Base-by-base conservation (phyloP, 2,888 invertebrate species). In the Pterostichus madidus region DNA sequence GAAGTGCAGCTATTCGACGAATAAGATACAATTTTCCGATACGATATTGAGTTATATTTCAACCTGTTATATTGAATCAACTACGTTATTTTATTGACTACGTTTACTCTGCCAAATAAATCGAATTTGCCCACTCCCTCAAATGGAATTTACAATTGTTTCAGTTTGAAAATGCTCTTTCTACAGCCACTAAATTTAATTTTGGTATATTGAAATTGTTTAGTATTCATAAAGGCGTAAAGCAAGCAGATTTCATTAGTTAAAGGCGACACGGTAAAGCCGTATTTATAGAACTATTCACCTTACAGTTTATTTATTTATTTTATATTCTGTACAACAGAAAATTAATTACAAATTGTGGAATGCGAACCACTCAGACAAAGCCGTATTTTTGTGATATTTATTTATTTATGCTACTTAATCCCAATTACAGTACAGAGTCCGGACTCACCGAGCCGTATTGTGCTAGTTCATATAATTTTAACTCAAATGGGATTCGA, bases 11-110 rank as follows among this genome's bases (percentile, higher is more conserved):
- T 44, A 77, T 78, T 39, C 8, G 17, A 31, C 35, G 24, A 78
- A 78, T 78, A 78, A 78, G 61, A 78, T 78, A 46, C 78, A 78
- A 61, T 78, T 78, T 78, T 78, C 59, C 59, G 17, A 59, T 61
- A 44, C 78, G 61, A 78, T 78, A 78, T 78, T 52, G 75, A 75
- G 39, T 78, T 78, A 78, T 78, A 78, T 78, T 78, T 78, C 31
- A 61, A 52, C 11, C 53, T 61, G 61, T 46, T 61, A 17, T 77
- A 77, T 77, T 77, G 77, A 78, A 61, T 77, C 39, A 71, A 71
- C 46, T 75, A 11, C n/a, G 75, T 24, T 52, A 75, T 31, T 75
- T 75, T 75, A 75, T 75, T 52, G 75, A 75, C 52, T 75, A 32
- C 75, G 17, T 52, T 75, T 75, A 52, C 39, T 49, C n/a, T 52